Percentiles rank a stretch among this genome's conserved stretches.
These are phyloP conservation scores for Anarrhichthys ocellatus DNA, from an alignment of 2,113 vertebrate genomes.

Conservation along the genomic window DNA sequence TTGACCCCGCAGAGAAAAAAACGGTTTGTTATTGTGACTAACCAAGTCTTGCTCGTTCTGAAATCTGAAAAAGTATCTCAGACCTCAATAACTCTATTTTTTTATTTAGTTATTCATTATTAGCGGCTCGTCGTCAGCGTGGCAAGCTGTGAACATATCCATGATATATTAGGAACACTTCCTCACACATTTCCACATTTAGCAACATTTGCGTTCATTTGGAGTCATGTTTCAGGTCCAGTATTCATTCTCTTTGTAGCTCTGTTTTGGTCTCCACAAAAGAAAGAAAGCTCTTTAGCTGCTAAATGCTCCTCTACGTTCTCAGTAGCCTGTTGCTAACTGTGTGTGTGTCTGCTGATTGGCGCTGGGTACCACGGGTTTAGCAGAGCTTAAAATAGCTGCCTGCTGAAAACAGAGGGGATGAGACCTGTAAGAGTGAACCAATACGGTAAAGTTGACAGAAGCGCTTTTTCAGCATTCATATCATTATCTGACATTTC, in stretches of 20 bases:
- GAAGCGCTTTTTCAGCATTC: constrained; percentile 10
- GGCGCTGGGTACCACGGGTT: not conserved
- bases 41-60: not conserved
- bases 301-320: not conserved
- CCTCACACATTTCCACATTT: not conserved
- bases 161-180: too few species aligned
- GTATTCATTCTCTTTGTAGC: not conserved
- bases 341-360: not conserved
- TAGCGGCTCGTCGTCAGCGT: not conserved
- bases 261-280: not conserved
- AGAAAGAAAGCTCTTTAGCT: not conserved
- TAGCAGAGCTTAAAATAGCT: not conserved
- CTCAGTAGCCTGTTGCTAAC: not conserved
- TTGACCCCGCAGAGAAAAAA: too few species aligned
- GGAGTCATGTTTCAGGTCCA: not conserved
- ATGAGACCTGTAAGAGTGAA: not conserved
- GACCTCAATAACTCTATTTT: not conserved
- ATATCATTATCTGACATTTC: constrained; percentile 12
- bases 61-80: not conserved
- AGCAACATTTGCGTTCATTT: not conserved
- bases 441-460: not conserved
- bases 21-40: too few species aligned
- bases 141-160: not conserved
- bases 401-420: not conserved
- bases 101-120: not conserved